phyloP scores from a whole-genome alignment of 53 echinoderm and acorn worm genomes.

The Paelopatides confundens region DNA sequence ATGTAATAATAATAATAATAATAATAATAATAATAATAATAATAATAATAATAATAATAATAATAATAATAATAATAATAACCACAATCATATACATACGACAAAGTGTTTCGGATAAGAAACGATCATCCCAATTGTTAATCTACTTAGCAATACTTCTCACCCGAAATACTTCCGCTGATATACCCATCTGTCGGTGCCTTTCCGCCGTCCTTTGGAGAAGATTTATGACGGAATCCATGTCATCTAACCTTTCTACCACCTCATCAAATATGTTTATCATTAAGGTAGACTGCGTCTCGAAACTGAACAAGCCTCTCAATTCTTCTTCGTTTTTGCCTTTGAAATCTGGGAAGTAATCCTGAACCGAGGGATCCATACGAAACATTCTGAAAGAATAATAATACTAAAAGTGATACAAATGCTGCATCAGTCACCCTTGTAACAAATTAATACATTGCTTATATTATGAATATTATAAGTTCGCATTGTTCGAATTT shows the following conservation, averaged over 20 bases:
- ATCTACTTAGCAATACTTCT: constrained; percentile 26
- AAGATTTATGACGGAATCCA: constrained; percentile 78
- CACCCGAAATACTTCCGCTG: constrained; percentile 75
- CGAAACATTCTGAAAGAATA: constrained; percentile 77
- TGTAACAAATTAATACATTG: too few relatives aligned
- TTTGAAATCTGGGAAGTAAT: constrained; percentile 82
- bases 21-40: too few relatives aligned
- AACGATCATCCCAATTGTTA: too few relatives aligned
- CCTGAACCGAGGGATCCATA: constrained; percentile 79
- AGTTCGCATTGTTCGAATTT: too few relatives aligned
- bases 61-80: too few relatives aligned
- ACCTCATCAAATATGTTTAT: constrained; percentile 93
- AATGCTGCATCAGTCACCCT: too few relatives aligned
- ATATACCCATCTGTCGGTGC: constrained; percentile 80
- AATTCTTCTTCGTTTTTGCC: constrained; percentile 91
- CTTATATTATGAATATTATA: too few relatives aligned
- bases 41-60: too few relatives aligned
- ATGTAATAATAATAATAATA: neutral
- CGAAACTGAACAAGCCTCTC: constrained; percentile 75
- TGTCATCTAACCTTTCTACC: constrained; percentile 81
- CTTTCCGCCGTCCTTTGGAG: constrained; percentile 77
- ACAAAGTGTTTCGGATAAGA: too few relatives aligned
- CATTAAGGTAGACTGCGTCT: constrained; percentile 77
- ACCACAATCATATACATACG: too few relatives aligned
- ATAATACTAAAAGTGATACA: too few relatives aligned